Percentiles rank a stretch among this genome's conserved stretches.
Evolutionary conservation across 2,888 invertebrate genomes (phyloP).

Genomic region (Atherix ibis): DNA sequence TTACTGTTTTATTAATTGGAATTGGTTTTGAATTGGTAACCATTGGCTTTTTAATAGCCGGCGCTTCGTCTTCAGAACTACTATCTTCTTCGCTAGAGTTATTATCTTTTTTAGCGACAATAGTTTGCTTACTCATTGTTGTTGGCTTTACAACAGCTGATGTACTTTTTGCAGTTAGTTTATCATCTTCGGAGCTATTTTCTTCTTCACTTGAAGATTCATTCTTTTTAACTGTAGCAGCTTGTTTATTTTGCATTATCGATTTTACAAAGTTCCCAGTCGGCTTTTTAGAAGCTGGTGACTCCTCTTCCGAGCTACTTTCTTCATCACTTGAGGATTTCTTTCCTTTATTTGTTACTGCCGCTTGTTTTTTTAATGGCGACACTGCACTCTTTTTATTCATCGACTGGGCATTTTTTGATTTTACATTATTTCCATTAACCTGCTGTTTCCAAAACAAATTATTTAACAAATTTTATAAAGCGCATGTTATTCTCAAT

Average conservation of each 20-base stretch:
- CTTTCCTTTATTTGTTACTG: constrained; percentile 1
- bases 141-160: constrained; percentile 11
- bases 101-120: constrained; percentile 14
- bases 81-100: constrained; percentile 22
- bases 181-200: constrained; percentile 15
- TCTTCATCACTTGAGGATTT: constrained; percentile 8
- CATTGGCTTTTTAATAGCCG: constrained; percentile 7
- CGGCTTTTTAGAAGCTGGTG: constrained; percentile 18
- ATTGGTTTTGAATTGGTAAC: constrained; percentile 13
- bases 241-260: constrained; percentile 12
- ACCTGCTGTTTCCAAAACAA: too few relatives aligned
- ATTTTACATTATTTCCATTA: constrained; percentile 3
- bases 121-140: too few relatives aligned
- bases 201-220: constrained; percentile 10
- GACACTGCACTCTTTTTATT: not conserved
- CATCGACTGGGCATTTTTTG: constrained; percentile 1
- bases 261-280: constrained; percentile 14
- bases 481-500: too few relatives aligned
- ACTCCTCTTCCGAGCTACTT: constrained; percentile 19
- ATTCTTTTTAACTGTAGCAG: constrained; percentile 11
- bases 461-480: too few relatives aligned
- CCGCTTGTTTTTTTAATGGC: constrained; percentile 2
- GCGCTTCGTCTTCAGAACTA: constrained; percentile 26
- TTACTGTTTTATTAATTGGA: constrained; percentile 11
- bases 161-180: too few relatives aligned